Evolutionary conservation across 30 jellyfish, hydroid and myxozoan genomes (phyloP).

Genomic region (Catostylus mosaicus): DNA sequence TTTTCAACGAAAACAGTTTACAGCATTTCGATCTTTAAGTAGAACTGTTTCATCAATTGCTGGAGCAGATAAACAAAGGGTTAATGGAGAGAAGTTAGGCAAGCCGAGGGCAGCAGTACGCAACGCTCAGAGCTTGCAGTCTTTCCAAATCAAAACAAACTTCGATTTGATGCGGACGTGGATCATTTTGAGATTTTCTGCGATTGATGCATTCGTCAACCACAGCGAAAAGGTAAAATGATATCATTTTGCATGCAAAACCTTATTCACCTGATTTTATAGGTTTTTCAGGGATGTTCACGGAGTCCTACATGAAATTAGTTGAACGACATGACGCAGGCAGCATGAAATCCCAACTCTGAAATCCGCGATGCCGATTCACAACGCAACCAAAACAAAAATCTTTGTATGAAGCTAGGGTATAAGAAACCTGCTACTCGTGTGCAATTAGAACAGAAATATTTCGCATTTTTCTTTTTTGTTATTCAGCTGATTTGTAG

Average conservation of each 20-base stretch:
- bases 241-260: not conserved
- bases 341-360: too few relatives aligned
- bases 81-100: not conserved
- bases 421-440: too few relatives aligned
- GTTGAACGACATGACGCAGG: too few relatives aligned
- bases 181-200: conserved; percentile 56
- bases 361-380: too few relatives aligned
- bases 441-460: too few relatives aligned
- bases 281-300: not conserved
- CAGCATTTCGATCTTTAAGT: not conserved
- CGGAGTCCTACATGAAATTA: too few relatives aligned
- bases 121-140: conserved; percentile 4
- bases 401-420: too few relatives aligned
- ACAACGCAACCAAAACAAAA: too few relatives aligned
- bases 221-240: conserved; percentile 60
- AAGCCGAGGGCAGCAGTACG: not conserved
- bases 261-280: not conserved
- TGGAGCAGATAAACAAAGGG: not conserved
- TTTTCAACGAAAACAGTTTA: not conserved
- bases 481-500: too few relatives aligned
- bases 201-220: conserved; percentile 58
- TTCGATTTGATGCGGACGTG: conserved; percentile 56
- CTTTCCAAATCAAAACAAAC: conserved; percentile 42
- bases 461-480: too few relatives aligned
- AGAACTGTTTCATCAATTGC: not conserved